Base-by-base conservation (phyloP, 30 jellyfish, hydroid and myxozoan species). In the Aurelia sp. region DNA sequence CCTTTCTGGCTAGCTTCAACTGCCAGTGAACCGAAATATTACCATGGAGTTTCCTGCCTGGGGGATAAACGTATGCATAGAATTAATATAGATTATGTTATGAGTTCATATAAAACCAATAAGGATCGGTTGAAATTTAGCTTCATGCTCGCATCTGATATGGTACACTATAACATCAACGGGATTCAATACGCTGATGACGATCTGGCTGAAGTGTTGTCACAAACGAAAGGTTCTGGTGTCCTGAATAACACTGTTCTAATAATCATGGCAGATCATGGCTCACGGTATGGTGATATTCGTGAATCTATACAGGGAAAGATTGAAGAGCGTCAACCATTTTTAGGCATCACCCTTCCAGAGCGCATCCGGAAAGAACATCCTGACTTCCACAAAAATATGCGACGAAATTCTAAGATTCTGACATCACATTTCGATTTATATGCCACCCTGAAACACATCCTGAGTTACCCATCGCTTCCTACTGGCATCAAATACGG, bases 261-360 rank as follows among this genome's bases (percentile, higher is more conserved):
- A 47, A n/a, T 90, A 21, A 67, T 90, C 20, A 72, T 90, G 22
- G 97, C 96, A 17, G 97, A 90, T 55, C 97, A 90, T 41, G 97
- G 97, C 27, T 44, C 90, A 11, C 81, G 97, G 16, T 51, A 40
- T 17, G 90, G 83, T 0, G 68, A 58, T 4, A 30, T 75, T 0
- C 91, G 97, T 16, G 65, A 60, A 31, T 50, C 95, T 16, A 78
- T 66, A 35, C 88, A 70, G 33, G 97, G 97, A 6, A 72, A 78
- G 57, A 63, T 90, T 17, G 97, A 90, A 65, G 97, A 90, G 73
- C 68, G 97, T 73, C 74, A 81, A 44, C 97, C 97, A 5, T 82
- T 81, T 66, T 15, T 90, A 44, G 72, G 96, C 11, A 64, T 90
- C 51, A 81, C 85, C 24, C 79, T 82, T 59, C 97, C 97, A 40